Conservation (phyloP, 2,113 vertebrate species). For the Burhinus bistriatus region DNA sequence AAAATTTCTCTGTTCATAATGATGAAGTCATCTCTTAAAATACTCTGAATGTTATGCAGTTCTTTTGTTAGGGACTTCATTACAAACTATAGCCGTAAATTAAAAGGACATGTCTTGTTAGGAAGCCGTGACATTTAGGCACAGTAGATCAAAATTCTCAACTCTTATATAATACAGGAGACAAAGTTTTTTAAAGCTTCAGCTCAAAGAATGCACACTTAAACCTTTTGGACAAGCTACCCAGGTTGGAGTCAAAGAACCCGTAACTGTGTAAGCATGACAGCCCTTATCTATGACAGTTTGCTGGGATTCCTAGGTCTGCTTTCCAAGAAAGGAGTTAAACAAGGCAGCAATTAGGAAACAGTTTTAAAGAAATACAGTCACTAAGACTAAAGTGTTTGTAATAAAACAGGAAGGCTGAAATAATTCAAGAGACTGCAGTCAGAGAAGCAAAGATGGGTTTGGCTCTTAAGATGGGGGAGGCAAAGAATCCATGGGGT, state of each 20-base stretch:
- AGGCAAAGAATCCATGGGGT: neutral
- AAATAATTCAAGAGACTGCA: neutral
- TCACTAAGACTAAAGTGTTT: neutral
- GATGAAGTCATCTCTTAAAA: neutral
- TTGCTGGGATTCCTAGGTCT: neutral
- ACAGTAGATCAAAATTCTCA: neutral
- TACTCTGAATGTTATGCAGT: neutral
- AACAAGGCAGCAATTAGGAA: neutral
- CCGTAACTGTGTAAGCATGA: neutral
- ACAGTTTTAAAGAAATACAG: neutral
- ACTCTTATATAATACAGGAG: neutral
- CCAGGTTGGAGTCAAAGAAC: neutral
- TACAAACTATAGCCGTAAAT: neutral
- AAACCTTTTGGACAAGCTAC: neutral
- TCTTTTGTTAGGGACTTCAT: neutral
- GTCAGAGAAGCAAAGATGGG: neutral
- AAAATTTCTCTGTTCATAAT: neutral
- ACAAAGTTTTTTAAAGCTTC: neutral
- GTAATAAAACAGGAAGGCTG: neutral
- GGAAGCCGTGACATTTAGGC: neutral
- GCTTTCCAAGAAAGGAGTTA: neutral
- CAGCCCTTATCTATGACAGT: neutral
- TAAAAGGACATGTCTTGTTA: neutral
- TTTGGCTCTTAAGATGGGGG: neutral
- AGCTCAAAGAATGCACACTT: neutral